Evolutionary conservation across 2,113 vertebrate species (phyloP).

Genomic region (Gobio gobio): DNA sequence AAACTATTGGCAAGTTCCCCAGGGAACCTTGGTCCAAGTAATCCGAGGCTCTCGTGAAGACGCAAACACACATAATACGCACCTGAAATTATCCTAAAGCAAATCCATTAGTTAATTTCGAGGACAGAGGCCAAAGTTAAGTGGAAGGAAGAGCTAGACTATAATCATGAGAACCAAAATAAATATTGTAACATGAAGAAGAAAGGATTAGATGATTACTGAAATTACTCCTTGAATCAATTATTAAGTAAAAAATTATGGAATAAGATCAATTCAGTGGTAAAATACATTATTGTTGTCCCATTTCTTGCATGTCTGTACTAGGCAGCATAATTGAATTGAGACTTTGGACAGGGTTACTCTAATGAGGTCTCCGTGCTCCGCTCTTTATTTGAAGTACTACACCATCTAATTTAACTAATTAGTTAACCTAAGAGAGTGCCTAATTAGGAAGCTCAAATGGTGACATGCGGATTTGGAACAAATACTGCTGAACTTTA

Average conservation of each 20-base stretch:
- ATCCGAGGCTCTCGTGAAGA: constrained; percentile 47
- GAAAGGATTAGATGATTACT: not conserved
- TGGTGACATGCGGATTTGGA: constrained; percentile 31
- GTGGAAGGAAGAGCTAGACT: not conserved
- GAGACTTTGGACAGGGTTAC: not conserved
- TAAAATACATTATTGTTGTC: not conserved
- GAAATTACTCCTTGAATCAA: not conserved
- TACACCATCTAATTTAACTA: constrained; percentile 46
- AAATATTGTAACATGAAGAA: not conserved
- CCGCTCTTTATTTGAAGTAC: constrained; percentile 19
- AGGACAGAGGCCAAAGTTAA: not conserved
- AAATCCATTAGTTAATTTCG: not conserved
- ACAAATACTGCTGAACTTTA: constrained; percentile 17
- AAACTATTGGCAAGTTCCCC: constrained; percentile 36
- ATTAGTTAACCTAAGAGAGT: constrained; percentile 42
- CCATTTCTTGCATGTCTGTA: not conserved
- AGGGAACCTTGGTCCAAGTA: constrained; percentile 45
- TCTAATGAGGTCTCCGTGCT: not conserved
- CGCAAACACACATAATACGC: constrained; percentile 14
- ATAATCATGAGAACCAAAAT: not conserved
- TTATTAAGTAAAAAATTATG: not conserved
- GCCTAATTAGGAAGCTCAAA: constrained; percentile 43
- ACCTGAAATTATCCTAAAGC: constrained; percentile 10
- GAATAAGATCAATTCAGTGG: not conserved
- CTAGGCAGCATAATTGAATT: not conserved